Evolutionary conservation across 1,140 invertebrate genomes (phyloP), one percentile per base, ranked within the genome.

Genomic region (Hyphantria cunea): DNA sequence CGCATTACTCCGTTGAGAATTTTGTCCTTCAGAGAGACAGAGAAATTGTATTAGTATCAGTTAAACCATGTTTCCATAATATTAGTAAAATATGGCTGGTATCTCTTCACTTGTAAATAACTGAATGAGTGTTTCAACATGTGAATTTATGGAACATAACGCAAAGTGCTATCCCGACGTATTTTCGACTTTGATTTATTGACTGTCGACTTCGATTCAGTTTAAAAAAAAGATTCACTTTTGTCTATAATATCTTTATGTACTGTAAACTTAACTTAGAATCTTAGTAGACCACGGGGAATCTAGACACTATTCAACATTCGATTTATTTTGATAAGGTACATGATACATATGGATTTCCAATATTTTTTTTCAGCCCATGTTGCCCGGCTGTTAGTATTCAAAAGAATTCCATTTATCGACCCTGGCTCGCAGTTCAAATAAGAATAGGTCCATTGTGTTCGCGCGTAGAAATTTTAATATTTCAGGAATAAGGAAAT

Each of bases 111-210:
- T 62, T 32, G 15, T 37, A 50, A 62, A 53, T 62, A 53, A 62
- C 52, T 62, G 10, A 62, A 39, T 25, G 49, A 25, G 42, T 59
- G 25, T 60, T 66, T 66, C 39, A 66, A 60, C 59, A 60, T 44
- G 56, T 31, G n/a, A 42, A 53, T 67, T 58, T 58, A 66, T 58
- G 42, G 53, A 32, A 42, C 45, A 50, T 69, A 50, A 54, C 70
- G 63, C 53, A 68, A 61, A 68, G 67, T 66, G 50, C 54, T 34
- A 67, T 44, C 33, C n/a, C n/a, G n/a, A n/a, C n/a, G n/a, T n/a
- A n/a, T n/a, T n/a, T n/a, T n/a, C n/a, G n/a, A n/a, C n/a, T n/a
- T n/a, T n/a, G n/a, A n/a, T n/a, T n/a, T n/a, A n/a, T n/a, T n/a
- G n/a, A n/a, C n/a, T n/a, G n/a, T n/a, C n/a, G n/a, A n/a, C n/a